Evolutionary conservation across 2,888 invertebrate species (phyloP).

Genomic region (Aromia moschata): DNA sequence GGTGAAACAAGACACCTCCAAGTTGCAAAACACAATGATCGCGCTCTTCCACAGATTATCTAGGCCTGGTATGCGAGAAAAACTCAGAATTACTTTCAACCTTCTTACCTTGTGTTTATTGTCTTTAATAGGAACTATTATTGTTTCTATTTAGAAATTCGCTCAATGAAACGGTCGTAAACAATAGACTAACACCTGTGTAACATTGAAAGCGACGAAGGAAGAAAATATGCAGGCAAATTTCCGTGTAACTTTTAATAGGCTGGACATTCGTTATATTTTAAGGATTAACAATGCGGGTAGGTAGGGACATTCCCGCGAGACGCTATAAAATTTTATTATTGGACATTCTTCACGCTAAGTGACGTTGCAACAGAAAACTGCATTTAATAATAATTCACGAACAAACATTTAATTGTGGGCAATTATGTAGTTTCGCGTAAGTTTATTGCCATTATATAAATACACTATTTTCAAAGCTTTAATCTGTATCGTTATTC

Average conservation of each 20-base stretch:
- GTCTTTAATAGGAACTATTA: conserved; percentile 56
- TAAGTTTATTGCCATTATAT: neutral
- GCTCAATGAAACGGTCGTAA: conserved; percentile 55
- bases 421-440: neutral
- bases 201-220: conserved; percentile 49
- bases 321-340: conserved; percentile 23
- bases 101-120: conserved; percentile 57
- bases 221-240: conserved; percentile 43
- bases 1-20: conserved; percentile 51
- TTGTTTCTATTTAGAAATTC: conserved; percentile 54
- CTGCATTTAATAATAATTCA: conserved; percentile 11
- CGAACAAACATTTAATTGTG: conserved; percentile 5
- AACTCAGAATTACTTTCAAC: conserved; percentile 49
- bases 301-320: neutral
- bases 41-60: conserved; percentile 50
- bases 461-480: neutral
- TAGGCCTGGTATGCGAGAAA: conserved; percentile 53
- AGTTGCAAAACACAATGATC: conserved; percentile 48
- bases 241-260: conserved; percentile 48
- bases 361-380: conserved; percentile 13
- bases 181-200: conserved; percentile 56
- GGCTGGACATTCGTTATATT: conserved; percentile 12
- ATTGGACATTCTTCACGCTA: conserved; percentile 23
- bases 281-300: conserved; percentile 15
- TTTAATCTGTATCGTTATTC: no score